Percentiles rank a stretch among this genome's conserved stretches.
phyloP scores from a whole-genome alignment of 2,888 invertebrate species.

The Pyrocoelia pectoralis region DNA sequence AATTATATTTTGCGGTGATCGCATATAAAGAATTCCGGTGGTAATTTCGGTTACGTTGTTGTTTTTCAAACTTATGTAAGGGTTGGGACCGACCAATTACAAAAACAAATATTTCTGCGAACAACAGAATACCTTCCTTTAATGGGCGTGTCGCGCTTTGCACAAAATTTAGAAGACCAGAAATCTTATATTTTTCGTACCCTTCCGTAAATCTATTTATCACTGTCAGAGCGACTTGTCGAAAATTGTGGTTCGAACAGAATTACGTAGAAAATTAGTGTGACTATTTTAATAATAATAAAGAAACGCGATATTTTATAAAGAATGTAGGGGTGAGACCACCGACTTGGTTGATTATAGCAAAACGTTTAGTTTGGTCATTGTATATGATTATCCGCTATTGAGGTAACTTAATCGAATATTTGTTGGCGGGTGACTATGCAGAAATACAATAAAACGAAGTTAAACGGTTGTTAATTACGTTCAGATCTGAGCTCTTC shows the following conservation, averaged over 20 bases:
- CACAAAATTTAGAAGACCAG: conserved; percentile 33
- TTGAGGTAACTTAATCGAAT: conserved; percentile 47
- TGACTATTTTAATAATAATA: conserved; percentile 20
- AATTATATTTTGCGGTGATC: conserved; percentile 36
- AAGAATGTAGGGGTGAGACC: conserved; percentile 27
- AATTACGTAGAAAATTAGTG: neutral
- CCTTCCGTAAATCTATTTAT: conserved; percentile 37
- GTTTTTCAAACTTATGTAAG: conserved; percentile 22
- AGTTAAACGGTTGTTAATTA: conserved; percentile 47
- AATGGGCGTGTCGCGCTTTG: conserved; percentile 40
- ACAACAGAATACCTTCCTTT: conserved; percentile 20
- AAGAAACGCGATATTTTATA: conserved; percentile 21
- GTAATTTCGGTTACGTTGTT: conserved; percentile 26
- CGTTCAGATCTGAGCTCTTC: conserved; percentile 39
- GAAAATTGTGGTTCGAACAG: neutral
- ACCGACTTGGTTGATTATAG: conserved; percentile 31
- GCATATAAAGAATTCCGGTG: conserved; percentile 21
- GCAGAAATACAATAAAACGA: conserved; percentile 44
- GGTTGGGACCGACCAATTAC: conserved; percentile 31
- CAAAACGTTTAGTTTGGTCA: conserved; percentile 39
- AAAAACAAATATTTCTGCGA: conserved; percentile 34
- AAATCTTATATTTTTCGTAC: conserved; percentile 32
- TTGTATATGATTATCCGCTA: conserved; percentile 45
- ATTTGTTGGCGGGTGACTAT: conserved; percentile 44
- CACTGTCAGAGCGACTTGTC: conserved; percentile 32